Evolutionary conservation across 2,797 vertebrate genomes (phyloP).

Genomic region (Neostethus bicornis): DNA sequence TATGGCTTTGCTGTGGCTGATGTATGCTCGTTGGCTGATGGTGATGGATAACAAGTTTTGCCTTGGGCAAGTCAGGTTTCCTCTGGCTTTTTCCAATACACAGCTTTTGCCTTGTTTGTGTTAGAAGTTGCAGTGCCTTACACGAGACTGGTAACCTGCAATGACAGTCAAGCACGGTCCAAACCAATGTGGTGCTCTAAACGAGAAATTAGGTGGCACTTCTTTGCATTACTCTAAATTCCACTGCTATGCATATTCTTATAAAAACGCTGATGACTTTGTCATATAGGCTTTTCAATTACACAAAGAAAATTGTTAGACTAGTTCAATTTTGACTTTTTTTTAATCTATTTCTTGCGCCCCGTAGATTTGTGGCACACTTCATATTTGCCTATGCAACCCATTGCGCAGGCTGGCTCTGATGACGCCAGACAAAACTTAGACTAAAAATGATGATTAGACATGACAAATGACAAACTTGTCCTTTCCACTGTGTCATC

Average conservation of each 20-base stretch:
- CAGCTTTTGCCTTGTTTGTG: not conserved
- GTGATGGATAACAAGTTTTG: not conserved
- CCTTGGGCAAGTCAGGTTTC: not conserved
- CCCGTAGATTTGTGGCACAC: too few relatives aligned
- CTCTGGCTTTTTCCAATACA: not conserved
- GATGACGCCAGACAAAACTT: not conserved
- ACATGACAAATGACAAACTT: not conserved
- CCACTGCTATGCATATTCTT: too few relatives aligned
- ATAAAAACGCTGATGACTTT: too few relatives aligned
- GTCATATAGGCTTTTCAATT: too few relatives aligned
- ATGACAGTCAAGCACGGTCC: not conserved
- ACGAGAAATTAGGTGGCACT: too few relatives aligned
- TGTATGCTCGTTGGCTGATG: conserved; percentile 5
- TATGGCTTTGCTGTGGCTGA: conserved; percentile 11
- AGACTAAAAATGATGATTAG: not conserved
- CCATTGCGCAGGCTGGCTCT: too few relatives aligned
- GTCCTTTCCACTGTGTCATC: not conserved
- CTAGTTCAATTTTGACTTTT: too few relatives aligned
- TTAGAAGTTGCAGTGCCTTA: not conserved
- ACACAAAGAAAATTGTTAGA: too few relatives aligned
- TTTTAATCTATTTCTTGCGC: too few relatives aligned
- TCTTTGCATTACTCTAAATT: too few relatives aligned
- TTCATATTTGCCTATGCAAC: too few relatives aligned
- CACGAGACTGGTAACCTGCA: not conserved
- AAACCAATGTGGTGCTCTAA: too few relatives aligned